phyloP scores from a whole-genome alignment of 2,113 vertebrate genomes.

The Python bivittatus region DNA sequence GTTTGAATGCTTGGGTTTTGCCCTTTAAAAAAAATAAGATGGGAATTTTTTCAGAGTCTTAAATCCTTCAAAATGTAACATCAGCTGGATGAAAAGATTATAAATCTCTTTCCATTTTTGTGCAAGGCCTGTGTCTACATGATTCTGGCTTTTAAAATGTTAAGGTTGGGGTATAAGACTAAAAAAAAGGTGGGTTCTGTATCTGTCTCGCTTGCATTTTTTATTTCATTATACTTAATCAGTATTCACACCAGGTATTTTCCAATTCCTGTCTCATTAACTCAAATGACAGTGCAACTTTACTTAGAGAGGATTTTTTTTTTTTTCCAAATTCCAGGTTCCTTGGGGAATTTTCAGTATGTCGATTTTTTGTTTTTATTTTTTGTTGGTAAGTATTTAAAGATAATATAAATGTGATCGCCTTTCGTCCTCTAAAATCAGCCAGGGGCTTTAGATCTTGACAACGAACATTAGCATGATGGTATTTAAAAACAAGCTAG shows the following conservation, averaged over 20 bases:
- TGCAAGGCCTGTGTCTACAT: neutral
- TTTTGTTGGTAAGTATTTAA: conserved; percentile 57
- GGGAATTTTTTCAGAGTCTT: neutral
- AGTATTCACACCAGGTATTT: neutral
- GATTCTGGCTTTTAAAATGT: neutral
- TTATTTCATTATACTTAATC: neutral
- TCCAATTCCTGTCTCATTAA: neutral
- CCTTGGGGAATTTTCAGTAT: conserved; percentile 60
- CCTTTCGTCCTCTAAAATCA: conserved; percentile 52
- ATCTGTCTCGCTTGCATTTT: neutral
- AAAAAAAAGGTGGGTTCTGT: neutral
- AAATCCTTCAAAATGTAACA: neutral
- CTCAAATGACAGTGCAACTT: conserved; percentile 5
- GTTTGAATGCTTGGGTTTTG: conserved; percentile 33
- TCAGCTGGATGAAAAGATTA: neutral
- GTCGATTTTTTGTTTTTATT: conserved; percentile 27
- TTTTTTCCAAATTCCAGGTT: conserved; percentile 63
- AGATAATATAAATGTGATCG: conserved; percentile 59
- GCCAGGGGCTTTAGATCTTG: conserved; percentile 34
- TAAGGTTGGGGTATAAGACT: neutral
- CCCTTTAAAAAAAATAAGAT: neutral
- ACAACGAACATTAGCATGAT: conserved; percentile 42
- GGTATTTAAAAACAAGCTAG: conserved; percentile 50
- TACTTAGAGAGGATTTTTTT: conserved; percentile 41
- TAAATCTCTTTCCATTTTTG: neutral